Evolutionary conservation across 2,113 vertebrate species (phyloP), one percentile per base, ranked within the genome.

Genomic region (Pelecanus crispus): DNA sequence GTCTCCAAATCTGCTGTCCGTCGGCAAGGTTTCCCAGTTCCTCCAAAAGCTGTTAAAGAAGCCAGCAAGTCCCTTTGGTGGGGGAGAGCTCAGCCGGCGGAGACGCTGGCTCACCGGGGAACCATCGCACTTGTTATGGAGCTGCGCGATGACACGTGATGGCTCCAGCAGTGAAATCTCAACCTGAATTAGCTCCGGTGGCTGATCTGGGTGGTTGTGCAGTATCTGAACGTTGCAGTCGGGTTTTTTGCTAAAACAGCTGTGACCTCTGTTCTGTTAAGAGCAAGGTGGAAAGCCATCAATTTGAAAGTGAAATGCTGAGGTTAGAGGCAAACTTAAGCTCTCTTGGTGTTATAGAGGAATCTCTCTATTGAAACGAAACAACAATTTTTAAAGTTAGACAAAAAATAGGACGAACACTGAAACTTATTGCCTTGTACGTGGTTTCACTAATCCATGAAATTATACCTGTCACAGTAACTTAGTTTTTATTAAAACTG

Each of bases 391-490:
- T 70, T 74, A 49, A 88, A 95, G 45, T 73, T 80, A 58, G 61
- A 25, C 21, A 81, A 87, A 91, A 87, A 65, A 13, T 32, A 53
- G 42, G 21, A 32, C 34, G 58, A 86, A 62, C 28, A 4, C 11
- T 80, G 80, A 67, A 96, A 91, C 24, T 94, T 94, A 68, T 0
- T 96, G 88, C 89, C 42, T 78, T 50, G 25, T 83, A 74, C 1
- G 52, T 74, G 88, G 25, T 96, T 86, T 97, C 94, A 87, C 74
- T 96, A 97, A 97, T 93, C 96, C 95, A 55, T 97, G 95, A 97
- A 97, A 97, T 97, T 95, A 92, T 90, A 95, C 97, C 95, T 97
- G 97, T 98, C 96, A 97, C 94, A 97, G 95, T 97, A 97, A 97
- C 95, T 96, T 97, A 96, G 80, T 87, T 96, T 96, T 96, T 95